Conservation (phyloP, 2,113 vertebrate genomes). For the Sigmodon hispidus region DNA sequence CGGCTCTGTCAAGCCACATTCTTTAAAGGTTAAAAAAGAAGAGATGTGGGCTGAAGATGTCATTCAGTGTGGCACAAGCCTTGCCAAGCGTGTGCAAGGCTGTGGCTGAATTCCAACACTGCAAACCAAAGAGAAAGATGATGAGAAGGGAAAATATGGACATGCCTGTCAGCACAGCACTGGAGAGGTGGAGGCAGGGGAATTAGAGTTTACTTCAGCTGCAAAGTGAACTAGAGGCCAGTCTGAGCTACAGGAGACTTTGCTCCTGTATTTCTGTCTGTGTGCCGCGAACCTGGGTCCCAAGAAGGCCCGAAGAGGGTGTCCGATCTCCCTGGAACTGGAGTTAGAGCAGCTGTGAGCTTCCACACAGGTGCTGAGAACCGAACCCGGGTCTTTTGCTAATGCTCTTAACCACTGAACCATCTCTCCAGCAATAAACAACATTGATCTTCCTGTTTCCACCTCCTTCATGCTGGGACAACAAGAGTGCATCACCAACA, state of each 20-base stretch:
- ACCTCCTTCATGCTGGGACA: not conserved
- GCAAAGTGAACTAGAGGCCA: not conserved
- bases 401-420: not conserved
- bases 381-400: not conserved
- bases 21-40: constrained; percentile 3
- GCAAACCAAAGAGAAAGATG: not conserved
- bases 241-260: not conserved
- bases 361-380: not conserved
- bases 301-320: no score
- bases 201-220: not conserved
- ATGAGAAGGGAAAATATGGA: not conserved
- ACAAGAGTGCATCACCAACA: not conserved
- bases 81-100: not conserved
- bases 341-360: not conserved
- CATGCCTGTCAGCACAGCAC: not conserved
- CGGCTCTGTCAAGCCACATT: not conserved
- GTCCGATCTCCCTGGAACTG: not conserved
- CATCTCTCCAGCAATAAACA: not conserved
- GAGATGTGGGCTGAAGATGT: not conserved
- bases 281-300: no score
- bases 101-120: not conserved
- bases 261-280: not conserved
- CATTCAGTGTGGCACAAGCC: not conserved
- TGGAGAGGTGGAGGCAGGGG: not conserved
- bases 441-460: not conserved